Evolutionary conservation across 2,113 vertebrate species (phyloP).

Genomic region (Lasiurus cinereus): DNA sequence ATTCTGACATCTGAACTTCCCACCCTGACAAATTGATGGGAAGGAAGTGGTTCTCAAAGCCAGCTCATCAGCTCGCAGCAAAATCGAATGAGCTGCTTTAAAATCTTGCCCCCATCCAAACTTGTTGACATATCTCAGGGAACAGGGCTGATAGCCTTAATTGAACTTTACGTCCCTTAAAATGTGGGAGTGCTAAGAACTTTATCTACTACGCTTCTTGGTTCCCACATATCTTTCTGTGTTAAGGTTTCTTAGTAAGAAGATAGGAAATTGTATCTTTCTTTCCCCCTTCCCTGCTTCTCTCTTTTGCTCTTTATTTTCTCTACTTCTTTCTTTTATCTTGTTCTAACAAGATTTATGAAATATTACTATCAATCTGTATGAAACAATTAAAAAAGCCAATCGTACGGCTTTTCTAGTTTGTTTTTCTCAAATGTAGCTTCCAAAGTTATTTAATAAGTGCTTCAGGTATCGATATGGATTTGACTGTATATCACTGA

Average conservation of each 20-base stretch:
- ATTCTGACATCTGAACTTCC: background rate
- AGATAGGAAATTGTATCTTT: background rate
- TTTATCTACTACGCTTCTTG: background rate
- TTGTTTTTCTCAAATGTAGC: background rate
- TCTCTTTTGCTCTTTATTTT: background rate
- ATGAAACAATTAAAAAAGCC: conserved; percentile 16
- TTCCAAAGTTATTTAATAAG: conserved; percentile 25
- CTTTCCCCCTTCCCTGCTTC: background rate
- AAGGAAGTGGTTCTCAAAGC: background rate
- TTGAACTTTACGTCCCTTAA: background rate
- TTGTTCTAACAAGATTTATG: conserved; percentile 5
- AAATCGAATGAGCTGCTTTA: background rate
- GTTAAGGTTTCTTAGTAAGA: background rate
- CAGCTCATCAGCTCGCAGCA: background rate
- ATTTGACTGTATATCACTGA: background rate
- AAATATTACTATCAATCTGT: background rate
- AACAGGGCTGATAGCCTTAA: background rate
- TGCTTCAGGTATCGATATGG: background rate
- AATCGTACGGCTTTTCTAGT: background rate
- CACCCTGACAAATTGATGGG: background rate
- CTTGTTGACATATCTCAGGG: background rate
- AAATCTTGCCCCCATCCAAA: background rate
- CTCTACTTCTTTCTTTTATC: background rate
- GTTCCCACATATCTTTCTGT: background rate
- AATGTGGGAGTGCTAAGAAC: background rate